A percentile compares a stretch with the other conserved stretches of the same genome.
phyloP scores from a whole-genome alignment of 1,140 invertebrate species.

The Cheumatopsyche charites region DNA sequence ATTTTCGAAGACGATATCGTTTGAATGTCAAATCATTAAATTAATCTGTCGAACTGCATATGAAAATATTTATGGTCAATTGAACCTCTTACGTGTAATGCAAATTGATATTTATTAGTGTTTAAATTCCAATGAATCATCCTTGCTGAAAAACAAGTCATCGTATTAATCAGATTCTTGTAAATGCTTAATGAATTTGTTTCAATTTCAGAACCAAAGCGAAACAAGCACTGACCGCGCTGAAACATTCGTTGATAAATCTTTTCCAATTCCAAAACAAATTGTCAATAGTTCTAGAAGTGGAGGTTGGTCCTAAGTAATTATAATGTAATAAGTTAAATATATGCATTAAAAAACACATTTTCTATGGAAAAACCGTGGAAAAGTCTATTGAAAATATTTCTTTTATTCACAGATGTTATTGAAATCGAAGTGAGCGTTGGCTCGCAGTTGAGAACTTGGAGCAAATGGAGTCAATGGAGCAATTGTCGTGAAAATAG shows the following conservation, averaged over 20 bases:
- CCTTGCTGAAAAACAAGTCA: no score
- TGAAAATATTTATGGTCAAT: not conserved
- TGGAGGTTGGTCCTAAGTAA: no score
- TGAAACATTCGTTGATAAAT: not conserved
- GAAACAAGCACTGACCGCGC: not conserved
- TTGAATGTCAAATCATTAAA: slow-evolving; percentile 12
- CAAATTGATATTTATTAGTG: slow-evolving; percentile 1
- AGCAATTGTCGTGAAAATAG: slow-evolving; percentile 35
- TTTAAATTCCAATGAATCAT: no score
- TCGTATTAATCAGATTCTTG: no score
- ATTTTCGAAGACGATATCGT: no score
- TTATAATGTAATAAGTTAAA: no score
- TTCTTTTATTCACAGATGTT: not conserved
- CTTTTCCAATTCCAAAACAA: no score
- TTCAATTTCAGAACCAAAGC: slow-evolving; percentile 17
- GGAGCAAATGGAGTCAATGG: slow-evolving; percentile 46
- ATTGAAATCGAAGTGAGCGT: not conserved
- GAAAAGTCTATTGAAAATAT: no score
- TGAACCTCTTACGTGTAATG: no score
- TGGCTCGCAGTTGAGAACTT: slow-evolving; percentile 21
- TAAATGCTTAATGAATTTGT: not conserved
- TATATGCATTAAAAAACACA: no score
- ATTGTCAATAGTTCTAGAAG: no score
- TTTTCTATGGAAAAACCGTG: no score
- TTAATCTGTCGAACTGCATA: slow-evolving; percentile 6